A percentile compares a stretch with the other conserved stretches of the same genome.
Conservation (phyloP, 2,888 invertebrate species). For the Phyto melanocephala region DNA sequence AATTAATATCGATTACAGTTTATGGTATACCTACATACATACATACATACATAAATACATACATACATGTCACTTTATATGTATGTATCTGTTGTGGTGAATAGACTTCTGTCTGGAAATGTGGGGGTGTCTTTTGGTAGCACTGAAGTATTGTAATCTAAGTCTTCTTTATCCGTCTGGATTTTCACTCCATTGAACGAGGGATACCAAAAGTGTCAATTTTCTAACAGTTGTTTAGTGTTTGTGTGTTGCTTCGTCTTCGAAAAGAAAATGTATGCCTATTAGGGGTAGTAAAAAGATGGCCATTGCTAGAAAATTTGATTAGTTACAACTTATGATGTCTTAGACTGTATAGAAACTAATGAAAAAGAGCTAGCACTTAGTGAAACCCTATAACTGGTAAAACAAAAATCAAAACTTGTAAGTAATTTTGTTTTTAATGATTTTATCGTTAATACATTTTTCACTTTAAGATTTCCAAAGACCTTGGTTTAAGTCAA, state of each 20-base stretch:
- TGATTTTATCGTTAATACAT: too few species aligned
- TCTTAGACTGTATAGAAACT: too few species aligned
- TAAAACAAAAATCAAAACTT: too few species aligned
- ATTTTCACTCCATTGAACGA: constrained; percentile 33
- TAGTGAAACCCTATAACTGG: too few species aligned
- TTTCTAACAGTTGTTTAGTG: neutral
- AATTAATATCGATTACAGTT: too few species aligned
- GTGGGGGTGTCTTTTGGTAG: neutral
- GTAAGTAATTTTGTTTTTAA: too few species aligned
- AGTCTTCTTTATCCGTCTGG: constrained; percentile 29
- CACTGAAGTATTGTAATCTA: neutral
- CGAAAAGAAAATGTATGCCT: neutral
- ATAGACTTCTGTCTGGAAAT: neutral
- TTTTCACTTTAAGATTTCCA: too few species aligned
- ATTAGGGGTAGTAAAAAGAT: neutral
- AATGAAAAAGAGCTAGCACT: too few species aligned
- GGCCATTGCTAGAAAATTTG: neutral
- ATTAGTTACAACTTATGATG: neutral
- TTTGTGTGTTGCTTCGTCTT: neutral
- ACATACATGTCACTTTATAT: neutral
- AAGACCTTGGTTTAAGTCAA: too few species aligned
- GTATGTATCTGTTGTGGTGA: too few species aligned
- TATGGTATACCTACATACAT: neutral
- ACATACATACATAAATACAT: too few species aligned
- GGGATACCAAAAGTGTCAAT: constrained; percentile 1